Conservation (phyloP, 2,113 vertebrate genomes). For the Stigmatopora nigra region DNA sequence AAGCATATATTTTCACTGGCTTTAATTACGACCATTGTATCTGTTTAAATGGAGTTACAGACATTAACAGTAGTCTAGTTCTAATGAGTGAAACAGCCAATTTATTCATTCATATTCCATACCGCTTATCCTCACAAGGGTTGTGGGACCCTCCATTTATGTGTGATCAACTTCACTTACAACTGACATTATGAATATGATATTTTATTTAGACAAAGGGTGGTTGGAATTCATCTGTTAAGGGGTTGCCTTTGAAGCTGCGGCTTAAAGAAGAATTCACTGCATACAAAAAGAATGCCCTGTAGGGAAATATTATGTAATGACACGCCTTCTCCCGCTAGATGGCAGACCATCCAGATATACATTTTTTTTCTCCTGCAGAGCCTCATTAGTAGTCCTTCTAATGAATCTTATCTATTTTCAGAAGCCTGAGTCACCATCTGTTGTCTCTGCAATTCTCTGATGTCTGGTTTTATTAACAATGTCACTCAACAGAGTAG, state of each 20-base stretch:
- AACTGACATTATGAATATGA: conserved; percentile 15
- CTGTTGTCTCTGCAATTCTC: not conserved
- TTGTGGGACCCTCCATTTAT: not conserved
- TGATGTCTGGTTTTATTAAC: not conserved
- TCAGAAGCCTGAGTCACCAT: not conserved
- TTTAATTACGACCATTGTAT: conserved; percentile 1
- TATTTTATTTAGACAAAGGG: not conserved
- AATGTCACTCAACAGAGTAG: not conserved
- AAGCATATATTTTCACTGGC: conserved; percentile 2
- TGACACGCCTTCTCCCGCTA: conserved; percentile 58
- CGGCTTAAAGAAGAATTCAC: not conserved
- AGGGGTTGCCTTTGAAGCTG: not conserved
- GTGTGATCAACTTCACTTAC: not conserved
- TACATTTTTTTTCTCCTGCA: conserved; percentile 21
- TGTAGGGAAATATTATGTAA: conserved; percentile 36
- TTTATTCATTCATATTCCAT: not conserved
- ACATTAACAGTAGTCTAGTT: not conserved
- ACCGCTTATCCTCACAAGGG: no score
- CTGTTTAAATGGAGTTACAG: conserved; percentile 2
- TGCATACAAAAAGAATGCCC: not conserved
- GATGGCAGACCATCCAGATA: conserved; percentile 64
- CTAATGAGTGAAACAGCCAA: not conserved
- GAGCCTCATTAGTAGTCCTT: conserved; percentile 36
- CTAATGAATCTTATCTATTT: not conserved
- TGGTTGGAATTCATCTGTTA: not conserved